Conservation (phyloP, 2,888 invertebrate genomes). For the Sarcophaga caerulescens region DNA sequence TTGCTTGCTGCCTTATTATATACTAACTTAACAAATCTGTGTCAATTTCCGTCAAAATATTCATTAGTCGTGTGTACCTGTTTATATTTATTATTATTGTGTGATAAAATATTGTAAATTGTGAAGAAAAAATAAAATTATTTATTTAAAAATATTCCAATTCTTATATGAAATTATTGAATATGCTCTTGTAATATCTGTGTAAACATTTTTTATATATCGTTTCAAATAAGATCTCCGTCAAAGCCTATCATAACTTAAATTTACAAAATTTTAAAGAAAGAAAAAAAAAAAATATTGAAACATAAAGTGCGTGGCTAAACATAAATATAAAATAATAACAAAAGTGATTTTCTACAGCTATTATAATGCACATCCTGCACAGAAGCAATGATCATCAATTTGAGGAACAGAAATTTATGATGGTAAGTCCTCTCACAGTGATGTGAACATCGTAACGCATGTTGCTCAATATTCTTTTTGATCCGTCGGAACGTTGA, state of each 20-base stretch:
- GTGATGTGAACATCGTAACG: background rate
- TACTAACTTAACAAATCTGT: slow-evolving; percentile 42
- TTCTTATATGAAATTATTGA: too few species aligned
- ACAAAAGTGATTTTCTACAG: background rate
- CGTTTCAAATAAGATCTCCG: too few species aligned
- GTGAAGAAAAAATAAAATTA: background rate
- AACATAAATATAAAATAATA: background rate
- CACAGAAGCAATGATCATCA: slow-evolving; percentile 81
- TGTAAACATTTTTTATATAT: too few species aligned
- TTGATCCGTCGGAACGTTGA: background rate
- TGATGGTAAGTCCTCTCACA: slow-evolving; percentile 78
- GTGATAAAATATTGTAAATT: slow-evolving; percentile 16
- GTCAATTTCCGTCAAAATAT: slow-evolving; percentile 56
- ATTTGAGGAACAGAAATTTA: slow-evolving; percentile 81
- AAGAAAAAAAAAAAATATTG: too few species aligned
- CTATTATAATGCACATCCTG: slow-evolving; percentile 78
- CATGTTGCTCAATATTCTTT: background rate
- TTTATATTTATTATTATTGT: slow-evolving; percentile 43
- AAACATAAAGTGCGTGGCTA: background rate
- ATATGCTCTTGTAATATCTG: too few species aligned
- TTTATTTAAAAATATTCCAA: background rate
- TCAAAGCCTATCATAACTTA: too few species aligned
- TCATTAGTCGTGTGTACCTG: slow-evolving; percentile 59
- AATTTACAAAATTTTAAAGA: too few species aligned
- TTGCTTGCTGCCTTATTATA: slow-evolving; percentile 63